Evolutionary conservation across 2,888 invertebrate species (phyloP), one percentile per base, ranked within the genome.

Genomic region (Macrosoma leucophasiata): DNA sequence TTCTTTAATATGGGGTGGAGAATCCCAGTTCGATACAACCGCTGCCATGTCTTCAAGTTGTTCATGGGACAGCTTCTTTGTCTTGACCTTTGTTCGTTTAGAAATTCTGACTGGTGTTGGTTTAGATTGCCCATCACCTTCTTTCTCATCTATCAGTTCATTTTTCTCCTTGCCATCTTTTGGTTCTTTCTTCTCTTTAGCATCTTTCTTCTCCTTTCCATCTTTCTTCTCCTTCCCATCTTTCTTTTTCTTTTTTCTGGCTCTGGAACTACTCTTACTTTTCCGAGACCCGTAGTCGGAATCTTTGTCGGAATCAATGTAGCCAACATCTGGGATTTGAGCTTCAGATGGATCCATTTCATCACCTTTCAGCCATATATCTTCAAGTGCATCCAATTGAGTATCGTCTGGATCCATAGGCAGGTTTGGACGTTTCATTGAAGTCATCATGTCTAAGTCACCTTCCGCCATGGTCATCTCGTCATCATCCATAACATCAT

Each of bases 321-420:
- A 82, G 0, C 84, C 85, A 17, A 82, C 76, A 55, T 85, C 85
- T 1, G 78, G 84, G 12, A 65, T 42, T 20, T 70, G 74, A 1
- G 85, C 82, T 44, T 85, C 85, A 0, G 84, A 84, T 1, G 85
- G 84, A 3, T 85, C 91, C 75, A 92, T 91, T 75, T 92, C 92
- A 26, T 91, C 92, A 17, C 92, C 92, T 74, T 92, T 93, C 7
- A 91, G 58, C 91, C 92, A 93, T 48, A 92, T 91, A 54, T 92
- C 92, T 70, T 92, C 92, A 3, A 92, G 72, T 3, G 87, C 91
- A 64, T 91, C 91, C 17, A 92, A 60, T 43, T 91, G 90, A 24
- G 89, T 88, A 50, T 92, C 92, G 57, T 91, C 91, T 0, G 90
- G 90, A 4, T 85, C 84, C 74, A 71, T 46, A 1, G 57, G 86